Evolutionary conservation across 2,113 vertebrate species (phyloP), one percentile per base, ranked within the genome.

Genomic region (Euleptes europaea): DNA sequence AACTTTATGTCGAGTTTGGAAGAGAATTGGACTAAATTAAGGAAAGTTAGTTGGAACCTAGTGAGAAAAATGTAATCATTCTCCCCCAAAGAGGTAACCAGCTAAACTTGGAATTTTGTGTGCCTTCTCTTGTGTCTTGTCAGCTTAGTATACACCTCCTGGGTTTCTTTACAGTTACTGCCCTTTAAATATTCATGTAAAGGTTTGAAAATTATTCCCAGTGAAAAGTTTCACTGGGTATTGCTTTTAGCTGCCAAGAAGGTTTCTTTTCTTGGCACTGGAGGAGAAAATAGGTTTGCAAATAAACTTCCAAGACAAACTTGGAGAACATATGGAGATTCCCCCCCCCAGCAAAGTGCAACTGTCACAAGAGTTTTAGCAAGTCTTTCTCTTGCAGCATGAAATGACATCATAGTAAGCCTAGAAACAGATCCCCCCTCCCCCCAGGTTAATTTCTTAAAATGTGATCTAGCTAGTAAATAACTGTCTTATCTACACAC

Each of bases 271-370:
- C 19, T 33, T 40, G 71, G 74, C 81, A 57, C 0, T 4, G 9
- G 6, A 71, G 33, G 44, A 8, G 33, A 65, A 85, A 66, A 72
- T 21, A 78, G 90, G 76, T 3, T 86, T 66, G 63, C 40, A 84
- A 72, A 67, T 83, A 60, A 80, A 89, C 69, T 82, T 76, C 33
- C 31, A 83, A 75, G 86, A 71, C 42, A 83, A 33, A 89, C 84
- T 90, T 89, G 84, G 2, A n/a, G n/a, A 42, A 70, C 31, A 42
- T 86, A 42, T 6, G n/a, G n/a, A n/a, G n/a, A n/a, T n/a, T n/a
- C n/a, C n/a, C n/a, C n/a, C n/a, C n/a, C n/a, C n/a, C n/a, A n/a
- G n/a, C n/a, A n/a, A n/a, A n/a, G n/a, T n/a, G n/a, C n/a, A n/a
- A 12, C 57, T 63, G 65, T 33, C 69, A 82, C 35, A 84, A 17